Percentiles rank a stretch among this genome's conserved stretches.
Evolutionary conservation across 1,140 invertebrate species (phyloP).

Genomic region (Dendroctonus valens): DNA sequence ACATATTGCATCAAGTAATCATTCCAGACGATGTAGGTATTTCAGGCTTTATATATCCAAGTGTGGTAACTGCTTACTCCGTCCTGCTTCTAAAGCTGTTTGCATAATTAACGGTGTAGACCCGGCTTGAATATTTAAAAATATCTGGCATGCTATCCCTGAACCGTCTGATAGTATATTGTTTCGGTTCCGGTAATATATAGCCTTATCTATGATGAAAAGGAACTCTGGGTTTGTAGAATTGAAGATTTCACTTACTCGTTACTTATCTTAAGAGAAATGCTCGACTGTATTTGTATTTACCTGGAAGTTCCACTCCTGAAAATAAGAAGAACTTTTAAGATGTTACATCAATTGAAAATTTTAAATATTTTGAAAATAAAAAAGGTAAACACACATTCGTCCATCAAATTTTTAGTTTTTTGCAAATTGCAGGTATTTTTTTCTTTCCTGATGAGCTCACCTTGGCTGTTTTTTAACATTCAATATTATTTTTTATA

Average conservation of each 20-base stretch:
- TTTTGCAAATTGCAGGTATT: too few species aligned
- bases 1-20: slow-evolving; percentile 9
- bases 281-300: background rate
- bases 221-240: background rate
- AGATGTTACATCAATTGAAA: too few species aligned
- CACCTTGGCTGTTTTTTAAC: too few species aligned
- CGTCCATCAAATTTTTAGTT: too few species aligned
- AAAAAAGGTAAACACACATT: too few species aligned
- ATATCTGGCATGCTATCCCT: background rate
- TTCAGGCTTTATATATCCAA: slow-evolving; percentile 16
- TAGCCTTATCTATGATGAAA: too few species aligned
- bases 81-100: slow-evolving; percentile 11
- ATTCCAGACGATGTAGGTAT: slow-evolving; percentile 4
- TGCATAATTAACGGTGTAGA: slow-evolving; percentile 13
- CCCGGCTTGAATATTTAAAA: slow-evolving; percentile 5
- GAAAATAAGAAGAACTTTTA: slow-evolving; percentile 3
- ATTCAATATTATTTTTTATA: too few species aligned
- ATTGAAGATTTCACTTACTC: background rate
- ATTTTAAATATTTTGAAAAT: too few species aligned
- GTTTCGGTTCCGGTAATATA: too few species aligned
- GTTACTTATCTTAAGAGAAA: background rate
- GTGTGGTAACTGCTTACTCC: slow-evolving; percentile 13
- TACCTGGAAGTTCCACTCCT: slow-evolving; percentile 25
- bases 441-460: too few species aligned
- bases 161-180: background rate